Percentiles rank a stretch among this genome's conserved stretches.
Conservation (phyloP, 2,888 invertebrate genomes). For the Mythimna pallens region DNA sequence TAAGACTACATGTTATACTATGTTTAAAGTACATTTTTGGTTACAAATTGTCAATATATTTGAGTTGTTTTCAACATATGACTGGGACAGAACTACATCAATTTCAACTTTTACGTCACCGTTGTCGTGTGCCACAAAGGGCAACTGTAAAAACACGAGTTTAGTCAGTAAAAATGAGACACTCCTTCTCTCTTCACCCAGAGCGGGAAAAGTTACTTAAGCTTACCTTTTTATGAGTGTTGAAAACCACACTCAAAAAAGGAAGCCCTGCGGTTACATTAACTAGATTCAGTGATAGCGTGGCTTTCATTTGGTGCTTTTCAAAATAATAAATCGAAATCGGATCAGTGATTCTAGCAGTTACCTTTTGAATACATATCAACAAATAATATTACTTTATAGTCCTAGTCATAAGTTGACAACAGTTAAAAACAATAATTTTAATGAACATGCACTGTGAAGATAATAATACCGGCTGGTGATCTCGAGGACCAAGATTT, state of each 20-base stretch:
- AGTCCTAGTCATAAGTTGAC: slow-evolving; percentile 7
- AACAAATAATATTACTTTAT: not conserved
- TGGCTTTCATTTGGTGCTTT: not conserved
- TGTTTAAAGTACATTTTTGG: slow-evolving; percentile 30
- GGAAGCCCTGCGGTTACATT: too few relatives aligned
- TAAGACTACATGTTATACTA: slow-evolving; percentile 19
- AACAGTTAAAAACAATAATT: slow-evolving; percentile 7
- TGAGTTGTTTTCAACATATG: not conserved
- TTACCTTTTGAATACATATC: not conserved
- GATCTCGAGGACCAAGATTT: not conserved
- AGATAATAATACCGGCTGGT: not conserved
- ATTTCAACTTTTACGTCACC: not conserved
- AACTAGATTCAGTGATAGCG: not conserved
- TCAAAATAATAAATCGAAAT: not conserved
- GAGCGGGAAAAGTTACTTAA: too few relatives aligned
- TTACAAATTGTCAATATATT: slow-evolving; percentile 23
- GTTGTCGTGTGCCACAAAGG: too few relatives aligned
- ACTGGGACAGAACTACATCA: not conserved
- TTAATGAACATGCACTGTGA: not conserved
- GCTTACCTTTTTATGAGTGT: too few relatives aligned
- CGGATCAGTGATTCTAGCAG: not conserved
- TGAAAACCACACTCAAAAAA: too few relatives aligned
- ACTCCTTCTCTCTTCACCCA: too few relatives aligned
- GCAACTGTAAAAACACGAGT: too few relatives aligned
- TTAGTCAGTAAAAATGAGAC: too few relatives aligned